Base-by-base conservation (phyloP, 2,113 vertebrate genomes). In the Ahaetulla prasina region DNA sequence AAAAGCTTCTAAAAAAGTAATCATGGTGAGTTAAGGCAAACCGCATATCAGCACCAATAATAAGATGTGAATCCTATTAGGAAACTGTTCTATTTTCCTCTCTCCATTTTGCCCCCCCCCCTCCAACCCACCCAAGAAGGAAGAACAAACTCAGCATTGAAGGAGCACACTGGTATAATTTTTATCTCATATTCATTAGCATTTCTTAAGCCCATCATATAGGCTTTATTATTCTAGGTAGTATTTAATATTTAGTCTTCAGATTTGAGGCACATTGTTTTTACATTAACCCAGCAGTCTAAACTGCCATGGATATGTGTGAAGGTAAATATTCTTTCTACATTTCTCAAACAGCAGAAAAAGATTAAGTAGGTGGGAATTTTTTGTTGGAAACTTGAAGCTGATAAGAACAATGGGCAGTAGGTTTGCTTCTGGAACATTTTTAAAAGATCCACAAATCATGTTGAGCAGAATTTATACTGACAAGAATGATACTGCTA, bases 21-120 rank as follows among this genome's bases (percentile, higher is more conserved):
- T 99, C 99, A 98, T 97, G 97, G 98, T 0, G 97, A 98, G 98
- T 98, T 98, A 98, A 97, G 97, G 98, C 97, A 97, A 98, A 97
- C 96, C 96, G 98, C 98, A 98, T 98, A 98, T 98, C 98, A 97
- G 98, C 96, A 93, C 96, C 97, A 98, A 96, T 97, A 97, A 98
- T 98, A 97, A 98, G 98, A 98, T 96, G 98, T 97, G 98, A 97
- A 98, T 98, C 98, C 98, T 98, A 98, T 99, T 99, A 99, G 98
- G 97, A 96, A 98, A 98, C 98, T 96, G 97, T 97, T 96, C 97
- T 97, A 98, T 98, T 98, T 97, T 80, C 74, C 74, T 43, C 74
- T 43, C 35, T 80, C 74, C 35, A 43, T 80, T 80, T 97, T 97
- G 97, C 97, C 96, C 96, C 96, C 96, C 96, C 45, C 16, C 52